These are phyloP conservation scores for Raphicerus campestris DNA, from an alignment of 2,113 vertebrate species.

Conservation along the genomic window DNA sequence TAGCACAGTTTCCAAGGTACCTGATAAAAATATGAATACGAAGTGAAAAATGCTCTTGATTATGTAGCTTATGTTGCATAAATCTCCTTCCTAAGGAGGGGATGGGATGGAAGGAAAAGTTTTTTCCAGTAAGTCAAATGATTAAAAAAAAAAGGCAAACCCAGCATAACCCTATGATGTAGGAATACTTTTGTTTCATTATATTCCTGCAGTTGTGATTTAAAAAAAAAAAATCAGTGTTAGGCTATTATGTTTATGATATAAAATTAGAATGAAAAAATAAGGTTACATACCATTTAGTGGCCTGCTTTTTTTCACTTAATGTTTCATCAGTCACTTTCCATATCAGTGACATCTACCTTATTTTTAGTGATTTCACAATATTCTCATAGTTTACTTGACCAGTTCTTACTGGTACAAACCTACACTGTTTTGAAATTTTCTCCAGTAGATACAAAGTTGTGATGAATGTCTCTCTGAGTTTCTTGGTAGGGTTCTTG, in stretches of 20 bases:
- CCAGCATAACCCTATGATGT: background rate
- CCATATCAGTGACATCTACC: background rate
- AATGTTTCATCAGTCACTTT: background rate
- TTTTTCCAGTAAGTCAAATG: background rate
- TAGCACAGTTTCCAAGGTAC: slow-evolving; percentile 53
- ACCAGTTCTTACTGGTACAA: background rate
- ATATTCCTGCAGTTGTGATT: slow-evolving; percentile 20
- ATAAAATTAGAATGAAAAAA: background rate
- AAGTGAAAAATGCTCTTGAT: background rate
- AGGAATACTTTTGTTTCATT: slow-evolving; percentile 11
- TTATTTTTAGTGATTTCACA: slow-evolving; percentile 25
- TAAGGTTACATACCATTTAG: background rate
- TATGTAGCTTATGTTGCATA: slow-evolving; percentile 12
- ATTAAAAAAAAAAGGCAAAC: background rate
- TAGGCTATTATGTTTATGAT: background rate
- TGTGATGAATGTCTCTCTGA: background rate
- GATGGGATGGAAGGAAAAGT: background rate
- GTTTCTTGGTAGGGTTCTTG: background rate
- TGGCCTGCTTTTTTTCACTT: background rate
- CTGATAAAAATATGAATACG: slow-evolving; percentile 37
- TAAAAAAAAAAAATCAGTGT: background rate
- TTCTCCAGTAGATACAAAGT: background rate
- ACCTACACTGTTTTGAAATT: background rate
- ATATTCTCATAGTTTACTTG: background rate
- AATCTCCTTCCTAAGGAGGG: background rate